A percentile compares a stretch with the other conserved stretches of the same genome.
Evolutionary conservation across 2,113 vertebrate genomes (phyloP).

Genomic region (Forbesichthys papilliferus): DNA sequence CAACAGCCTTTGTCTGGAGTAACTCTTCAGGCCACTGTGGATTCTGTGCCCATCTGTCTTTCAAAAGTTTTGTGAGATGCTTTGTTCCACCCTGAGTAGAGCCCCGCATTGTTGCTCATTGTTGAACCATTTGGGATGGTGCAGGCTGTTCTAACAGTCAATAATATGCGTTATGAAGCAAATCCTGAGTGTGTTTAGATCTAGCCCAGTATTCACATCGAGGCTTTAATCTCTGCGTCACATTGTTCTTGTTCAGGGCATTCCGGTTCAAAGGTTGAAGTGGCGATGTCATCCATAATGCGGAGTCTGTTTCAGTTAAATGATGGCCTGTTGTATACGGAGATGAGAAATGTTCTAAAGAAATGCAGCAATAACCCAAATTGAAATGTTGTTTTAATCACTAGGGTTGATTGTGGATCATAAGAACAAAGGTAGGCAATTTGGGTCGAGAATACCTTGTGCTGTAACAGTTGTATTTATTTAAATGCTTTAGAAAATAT

Average conservation of each 20-base stretch:
- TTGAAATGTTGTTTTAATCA: too few relatives aligned
- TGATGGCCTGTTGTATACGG: too few relatives aligned
- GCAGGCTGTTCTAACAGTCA: neutral
- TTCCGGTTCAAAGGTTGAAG: neutral
- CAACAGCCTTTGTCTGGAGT: slow-evolving; percentile 37
- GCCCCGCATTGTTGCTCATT: slow-evolving; percentile 42
- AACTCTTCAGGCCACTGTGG: slow-evolving; percentile 17
- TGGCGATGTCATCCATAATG: too few relatives aligned
- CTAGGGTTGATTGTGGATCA: too few relatives aligned
- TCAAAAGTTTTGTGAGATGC: slow-evolving; percentile 39
- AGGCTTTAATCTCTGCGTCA: neutral
- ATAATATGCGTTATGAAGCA: neutral
- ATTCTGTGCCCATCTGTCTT: slow-evolving; percentile 8
- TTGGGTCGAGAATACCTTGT: too few relatives aligned
- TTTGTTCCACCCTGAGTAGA: slow-evolving; percentile 27
- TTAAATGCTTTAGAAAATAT: too few relatives aligned
- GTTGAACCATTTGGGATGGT: slow-evolving; percentile 1
- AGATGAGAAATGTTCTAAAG: too few relatives aligned
- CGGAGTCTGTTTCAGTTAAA: too few relatives aligned
- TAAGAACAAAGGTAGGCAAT: too few relatives aligned
- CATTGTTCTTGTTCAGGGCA: neutral
- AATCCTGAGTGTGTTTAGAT: neutral
- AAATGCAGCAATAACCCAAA: too few relatives aligned
- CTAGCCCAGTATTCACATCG: neutral
- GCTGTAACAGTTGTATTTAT: too few relatives aligned